phyloP scores from a whole-genome alignment of 2,113 vertebrate genomes.

The Lophius piscatorius region DNA sequence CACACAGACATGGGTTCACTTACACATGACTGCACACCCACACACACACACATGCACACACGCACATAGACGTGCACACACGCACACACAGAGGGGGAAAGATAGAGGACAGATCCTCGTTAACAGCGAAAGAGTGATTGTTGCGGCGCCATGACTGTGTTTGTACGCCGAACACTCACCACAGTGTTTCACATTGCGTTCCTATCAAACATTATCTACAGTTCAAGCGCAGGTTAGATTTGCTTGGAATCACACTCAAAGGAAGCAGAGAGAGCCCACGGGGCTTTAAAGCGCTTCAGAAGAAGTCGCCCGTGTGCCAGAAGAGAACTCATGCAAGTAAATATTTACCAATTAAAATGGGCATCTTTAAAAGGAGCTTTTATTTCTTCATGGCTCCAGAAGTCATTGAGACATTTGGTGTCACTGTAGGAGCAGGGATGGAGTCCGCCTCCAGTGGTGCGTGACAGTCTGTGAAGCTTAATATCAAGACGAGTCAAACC shows the following conservation, averaged over 20 bases:
- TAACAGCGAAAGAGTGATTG: conserved; percentile 27
- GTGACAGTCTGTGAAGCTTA: conserved; percentile 44
- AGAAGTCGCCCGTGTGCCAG: conserved; percentile 39
- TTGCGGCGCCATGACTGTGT: conserved; percentile 10
- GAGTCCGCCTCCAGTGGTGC: conserved; percentile 33
- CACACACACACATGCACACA: not conserved
- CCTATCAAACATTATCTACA: conserved; percentile 56
- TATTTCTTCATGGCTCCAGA: conserved; percentile 58
- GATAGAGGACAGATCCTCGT: conserved; percentile 1
- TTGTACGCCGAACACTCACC: conserved; percentile 15
- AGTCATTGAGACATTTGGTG: conserved; percentile 71
- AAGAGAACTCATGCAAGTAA: conserved; percentile 64
- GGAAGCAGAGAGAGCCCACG: conserved; percentile 40
- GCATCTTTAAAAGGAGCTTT: conserved; percentile 54
- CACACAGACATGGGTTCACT: not conserved
- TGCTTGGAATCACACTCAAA: conserved; percentile 57
- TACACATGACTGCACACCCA: not conserved
- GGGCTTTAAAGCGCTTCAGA: conserved; percentile 58
- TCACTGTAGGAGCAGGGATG: conserved; percentile 58
- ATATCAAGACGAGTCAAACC: conserved; percentile 57
- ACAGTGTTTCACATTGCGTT: conserved; percentile 14
- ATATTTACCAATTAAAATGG: conserved; percentile 77
- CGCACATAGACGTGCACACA: not conserved
- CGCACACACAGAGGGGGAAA: conserved; percentile 3
- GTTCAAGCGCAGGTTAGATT: conserved; percentile 58